Evolutionary conservation across 2,797 vertebrate species (phyloP), one percentile per base, ranked within the genome.

Genomic region (Cynodonichthys magdalenae): DNA sequence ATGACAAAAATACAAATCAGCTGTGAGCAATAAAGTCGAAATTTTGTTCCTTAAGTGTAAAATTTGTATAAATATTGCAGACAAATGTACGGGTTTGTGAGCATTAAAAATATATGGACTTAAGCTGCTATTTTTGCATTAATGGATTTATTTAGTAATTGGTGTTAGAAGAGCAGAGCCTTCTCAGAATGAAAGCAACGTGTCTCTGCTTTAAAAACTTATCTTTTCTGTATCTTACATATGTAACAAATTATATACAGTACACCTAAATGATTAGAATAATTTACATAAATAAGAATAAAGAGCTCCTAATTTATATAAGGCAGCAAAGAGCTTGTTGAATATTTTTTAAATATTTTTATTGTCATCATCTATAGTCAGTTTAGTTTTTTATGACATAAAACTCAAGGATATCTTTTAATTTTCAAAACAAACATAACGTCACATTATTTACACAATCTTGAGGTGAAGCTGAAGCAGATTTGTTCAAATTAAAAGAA

Each of bases 291-390:
- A 72, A 57, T 60, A 66, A 29, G 57, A 5, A 49, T 31, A 61
- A 44, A 51, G 36, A 39, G 57, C 44, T 56, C 51, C 20, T 66
- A 6, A 59, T 78, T 75, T 59, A 60, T 54, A 45, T 79, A 86
- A 85, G 81, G 75, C 79, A 83, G 71, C 59, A 54, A 53, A 72
- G 48, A 31, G 70, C 60, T 8, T 24, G 56, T 42, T 49, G 24
- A 53, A 41, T 58, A 60, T 0, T 41, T 61, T 20, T 42, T 3
- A 6, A 31, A 34, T 56, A 51, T 39, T 63, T 29, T 34, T 41
- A 5, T 55, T 17, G 6, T 48, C 45, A 61, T 71, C 24, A 12
- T 59, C 15, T 34, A 47, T 50, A 5, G 62, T 59, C 48, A 12
- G 65, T 27, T 49, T 31, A 14, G 5, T 31, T 52, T 64, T 63